A percentile compares a stretch with the other conserved stretches of the same genome.
These are phyloP conservation scores for fruit fly (Drosophila melanogaster) DNA, from an alignment of 1,140 invertebrate species.

Conservation along the genomic window Release_6_plus_ISO1_MT NC_004354.4:8847501-8848000, in stretches of 20 bases:
- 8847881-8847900: neutral
- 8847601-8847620: constrained; percentile 30
- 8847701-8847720: constrained; percentile 18
- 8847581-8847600: neutral
- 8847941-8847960: too few species aligned
- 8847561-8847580: constrained; percentile 1
- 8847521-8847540: constrained; percentile 60
- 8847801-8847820: neutral
- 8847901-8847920: neutral
- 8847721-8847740: constrained; percentile 9
- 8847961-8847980: neutral
- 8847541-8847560: constrained; percentile 6
- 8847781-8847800: neutral
- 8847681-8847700: constrained; percentile 32
- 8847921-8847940: neutral
- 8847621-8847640: constrained; percentile 23
- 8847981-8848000: neutral
- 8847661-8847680: constrained; percentile 8
- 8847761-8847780: constrained; percentile 8
- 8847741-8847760: constrained; percentile 1
- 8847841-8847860: too few species aligned
- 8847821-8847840: constrained; percentile 1
- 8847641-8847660: constrained; percentile 6
- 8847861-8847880: neutral
- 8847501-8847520: constrained; percentile 33